These are phyloP conservation scores for Antheraea pernyi DNA, from an alignment of 1,140 invertebrate species.

Conservation along the genomic window DNA sequence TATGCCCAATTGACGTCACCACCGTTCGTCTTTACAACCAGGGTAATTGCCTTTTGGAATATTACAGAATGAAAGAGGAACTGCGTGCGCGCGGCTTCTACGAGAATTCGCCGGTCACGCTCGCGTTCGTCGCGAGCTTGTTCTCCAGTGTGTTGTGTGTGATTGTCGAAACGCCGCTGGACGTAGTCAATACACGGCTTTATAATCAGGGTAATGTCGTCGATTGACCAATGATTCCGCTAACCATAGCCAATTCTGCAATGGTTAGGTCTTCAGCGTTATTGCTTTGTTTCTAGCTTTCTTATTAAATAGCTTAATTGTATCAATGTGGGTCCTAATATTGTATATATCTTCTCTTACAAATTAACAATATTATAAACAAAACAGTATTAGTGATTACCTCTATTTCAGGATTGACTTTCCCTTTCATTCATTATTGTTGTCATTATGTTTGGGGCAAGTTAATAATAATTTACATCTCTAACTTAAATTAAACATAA, in stretches of 20 bases:
- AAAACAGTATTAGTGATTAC: too few relatives aligned
- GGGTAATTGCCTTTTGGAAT: conserved; percentile 77
- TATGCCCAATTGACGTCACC: conserved; percentile 93
- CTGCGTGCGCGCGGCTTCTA: conserved; percentile 79
- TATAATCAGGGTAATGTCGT: conserved; percentile 63
- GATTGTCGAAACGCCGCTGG: conserved; percentile 90
- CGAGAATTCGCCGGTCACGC: conserved; percentile 77
- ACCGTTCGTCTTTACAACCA: conserved; percentile 93
- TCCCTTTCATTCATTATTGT: too few relatives aligned
- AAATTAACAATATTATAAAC: too few relatives aligned
- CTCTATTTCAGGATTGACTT: too few relatives aligned
- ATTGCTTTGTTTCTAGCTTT: too few relatives aligned
- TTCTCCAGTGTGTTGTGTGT: conserved; percentile 86
- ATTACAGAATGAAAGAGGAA: conserved; percentile 78
- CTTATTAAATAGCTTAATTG: too few relatives aligned
- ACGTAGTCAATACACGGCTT: conserved; percentile 75
- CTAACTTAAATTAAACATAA: too few relatives aligned
- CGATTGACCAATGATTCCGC: neutral
- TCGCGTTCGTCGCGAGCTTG: conserved; percentile 85
- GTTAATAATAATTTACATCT: too few relatives aligned
- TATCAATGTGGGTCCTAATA: too few relatives aligned
- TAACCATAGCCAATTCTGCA: neutral
- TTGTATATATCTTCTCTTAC: too few relatives aligned
- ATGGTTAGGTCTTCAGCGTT: neutral
- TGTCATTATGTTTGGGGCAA: too few relatives aligned